Conservation (phyloP, 1,140 invertebrate species). For the Drosophila kanapiae region DNA sequence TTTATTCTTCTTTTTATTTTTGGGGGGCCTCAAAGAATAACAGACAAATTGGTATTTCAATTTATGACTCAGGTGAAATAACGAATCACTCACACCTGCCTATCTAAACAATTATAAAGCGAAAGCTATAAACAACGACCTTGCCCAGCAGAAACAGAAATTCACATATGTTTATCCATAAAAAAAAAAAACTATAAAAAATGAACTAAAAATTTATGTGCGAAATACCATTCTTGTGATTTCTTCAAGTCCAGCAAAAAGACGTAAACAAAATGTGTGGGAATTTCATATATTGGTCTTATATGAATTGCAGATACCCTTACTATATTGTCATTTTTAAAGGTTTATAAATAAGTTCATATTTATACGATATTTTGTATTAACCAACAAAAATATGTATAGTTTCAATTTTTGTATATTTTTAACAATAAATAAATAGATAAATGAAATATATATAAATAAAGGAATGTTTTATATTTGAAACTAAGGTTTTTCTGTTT, state of each 20-base stretch:
- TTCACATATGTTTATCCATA: constrained; percentile 1
- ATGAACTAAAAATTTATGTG: constrained; percentile 26
- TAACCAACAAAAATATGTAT: too few species aligned
- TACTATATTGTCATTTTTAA: too few species aligned
- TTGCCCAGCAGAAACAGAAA: constrained; percentile 31
- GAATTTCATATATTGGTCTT: not conserved
- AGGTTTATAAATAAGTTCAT: too few species aligned
- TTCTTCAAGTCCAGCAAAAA: not conserved
- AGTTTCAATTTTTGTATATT: too few species aligned
- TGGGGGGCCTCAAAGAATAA: constrained; percentile 28
- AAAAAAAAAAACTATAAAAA: constrained; percentile 9
- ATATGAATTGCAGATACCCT: not conserved
- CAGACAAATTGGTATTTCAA: constrained; percentile 27
- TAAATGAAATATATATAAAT: too few species aligned
- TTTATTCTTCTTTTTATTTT: constrained; percentile 5
- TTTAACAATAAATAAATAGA: too few species aligned
- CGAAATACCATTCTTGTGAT: constrained; percentile 47
- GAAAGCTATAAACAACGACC: constrained; percentile 36
- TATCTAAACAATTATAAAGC: constrained; percentile 20
- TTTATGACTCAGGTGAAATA: constrained; percentile 30
- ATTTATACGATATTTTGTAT: too few species aligned
- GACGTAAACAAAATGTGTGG: constrained; percentile 15
- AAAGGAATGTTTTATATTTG: too few species aligned
- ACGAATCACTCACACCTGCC: constrained; percentile 24
- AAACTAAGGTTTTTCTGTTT: too few species aligned